phyloP scores from a whole-genome alignment of 2,113 vertebrate genomes.

The Micromys minutus region DNA sequence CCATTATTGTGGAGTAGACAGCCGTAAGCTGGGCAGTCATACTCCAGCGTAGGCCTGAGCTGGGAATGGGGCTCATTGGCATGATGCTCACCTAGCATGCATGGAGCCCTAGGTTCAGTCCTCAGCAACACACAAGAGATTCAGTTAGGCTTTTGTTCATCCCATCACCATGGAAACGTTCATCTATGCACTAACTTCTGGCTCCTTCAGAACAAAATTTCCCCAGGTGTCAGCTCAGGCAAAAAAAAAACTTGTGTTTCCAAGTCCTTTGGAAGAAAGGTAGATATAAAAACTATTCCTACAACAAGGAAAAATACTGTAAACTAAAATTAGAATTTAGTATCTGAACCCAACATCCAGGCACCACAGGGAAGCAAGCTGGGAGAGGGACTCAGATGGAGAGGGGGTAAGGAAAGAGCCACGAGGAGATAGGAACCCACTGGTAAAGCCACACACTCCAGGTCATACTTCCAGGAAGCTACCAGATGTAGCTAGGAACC shows the following conservation, averaged over 20 bases:
- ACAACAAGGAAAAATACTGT: conserved; percentile 29
- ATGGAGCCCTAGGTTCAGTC: background rate
- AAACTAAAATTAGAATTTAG: conserved; percentile 49
- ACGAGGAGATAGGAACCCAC: background rate
- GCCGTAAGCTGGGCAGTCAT: background rate
- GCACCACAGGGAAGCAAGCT: background rate
- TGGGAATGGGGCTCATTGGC: background rate
- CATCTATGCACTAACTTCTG: conserved; percentile 12
- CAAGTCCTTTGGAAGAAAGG: conserved; percentile 42
- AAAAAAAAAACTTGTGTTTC: background rate
- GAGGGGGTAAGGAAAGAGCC: background rate
- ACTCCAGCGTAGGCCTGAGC: background rate
- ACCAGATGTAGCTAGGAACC: background rate
- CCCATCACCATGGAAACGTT: conserved; percentile 39
- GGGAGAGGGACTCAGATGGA: background rate
- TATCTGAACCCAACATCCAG: background rate
- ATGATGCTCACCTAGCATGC: background rate
- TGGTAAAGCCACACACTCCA: background rate
- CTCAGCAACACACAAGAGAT: background rate
- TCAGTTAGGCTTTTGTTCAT: background rate
- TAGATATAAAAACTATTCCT: conserved; percentile 41
- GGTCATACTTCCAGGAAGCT: background rate
- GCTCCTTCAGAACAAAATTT: conserved; percentile 38
- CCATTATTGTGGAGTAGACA: background rate
- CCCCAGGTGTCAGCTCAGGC: background rate